Evolutionary conservation across 2,797 vertebrate species (phyloP), one percentile per base, ranked within the genome.

Genomic region (Spinibarbus caldwelli): DNA sequence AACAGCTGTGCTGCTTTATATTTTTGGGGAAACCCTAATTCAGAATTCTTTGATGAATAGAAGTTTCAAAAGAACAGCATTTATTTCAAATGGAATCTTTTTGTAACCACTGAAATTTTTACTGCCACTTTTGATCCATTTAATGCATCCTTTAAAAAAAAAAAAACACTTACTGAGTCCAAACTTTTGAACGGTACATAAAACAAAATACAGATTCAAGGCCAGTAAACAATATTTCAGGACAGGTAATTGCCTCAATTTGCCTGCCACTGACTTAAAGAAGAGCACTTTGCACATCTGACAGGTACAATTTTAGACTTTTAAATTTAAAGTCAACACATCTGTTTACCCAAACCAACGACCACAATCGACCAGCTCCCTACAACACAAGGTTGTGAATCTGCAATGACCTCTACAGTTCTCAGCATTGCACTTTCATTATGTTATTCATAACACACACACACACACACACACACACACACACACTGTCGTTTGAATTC

Each of bases 371-470:
- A 52, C 45, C 31, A 62, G 52, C 54, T 45, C 41, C 38, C n/a
- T 3, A 29, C n/a, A 64, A 2, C 17, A 64, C 19, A 78, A 41
- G 19, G 41, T 45, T 64, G 26, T 70, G 19, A 41, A 75, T 82
- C 41, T 62, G 70, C 54, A 45, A 75, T 75, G 71, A 83, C 70
- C 80, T 73, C 68, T 59, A 34, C 70, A 23, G 36, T 72, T 82
- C 52, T 29, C 36, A 62, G 49, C 34, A 2, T 5, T 76, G 49
- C 73, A 78, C 54, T 62, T 78, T 78, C 36, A 52, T 68, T 36
- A 68, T 80, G 84, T 85, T 80, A 80, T 80, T 85, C 57, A 54
- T 17, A 4, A 52, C 31, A 77, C 76, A 64, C 64, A 54, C 59
- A n/a, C n/a, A n/a, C n/a, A n/a, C n/a, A n/a, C n/a, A n/a, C n/a